Base-by-base conservation (phyloP, 2,888 invertebrate genomes). In the Trachelus tabidus region DNA sequence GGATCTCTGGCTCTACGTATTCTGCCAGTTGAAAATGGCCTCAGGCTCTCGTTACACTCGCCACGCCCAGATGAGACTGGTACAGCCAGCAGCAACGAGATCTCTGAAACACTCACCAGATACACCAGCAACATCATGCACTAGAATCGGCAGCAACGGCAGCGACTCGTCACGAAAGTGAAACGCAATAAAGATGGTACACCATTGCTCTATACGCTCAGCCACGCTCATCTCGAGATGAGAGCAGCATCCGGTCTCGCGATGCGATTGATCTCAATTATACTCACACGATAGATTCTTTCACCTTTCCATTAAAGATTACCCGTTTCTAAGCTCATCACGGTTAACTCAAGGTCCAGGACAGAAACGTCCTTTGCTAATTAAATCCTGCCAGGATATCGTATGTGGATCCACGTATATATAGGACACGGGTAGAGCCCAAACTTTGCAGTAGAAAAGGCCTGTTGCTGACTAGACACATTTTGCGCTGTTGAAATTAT, bases 81-180 rank as follows among this genome's bases (percentile, higher is more conserved):
- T 71, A 34, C 31, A 56, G 56, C 56, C 15, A 56, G 56, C 56
- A 56, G 56, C 56, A 23, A 56, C 56, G 56, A 56, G 56, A 56
- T 56, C 56, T 56, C 56, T 56, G 56, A 23, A 56, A 23, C 56
- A 1, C 56, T 56, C 56, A 23, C 56, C 56, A 56, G 56, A 15
- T 15, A 15, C 40, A 40, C 15, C 40, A 40, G 40, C 23, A 56
- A 56, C 56, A 56, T 56, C 56, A 56, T 23, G 23, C 56, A 23
- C 56, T 56, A 23, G 23, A 56, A 56, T 56, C 56, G 23, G 23
- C 56, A 40, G 40, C 40, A 40, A 23, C 40, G 40, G 69, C 40
- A 33, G 76, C 69, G 56, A 88, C 90, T 91, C 91, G 90, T 91
- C 91, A 90, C 91, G 90, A 91, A 91, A 91, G 91, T 91, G 91